A percentile compares a stretch with the other conserved stretches of the same genome.
Conservation (phyloP, 2,113 vertebrate genomes). For the Campylorhamphus procurvoides region DNA sequence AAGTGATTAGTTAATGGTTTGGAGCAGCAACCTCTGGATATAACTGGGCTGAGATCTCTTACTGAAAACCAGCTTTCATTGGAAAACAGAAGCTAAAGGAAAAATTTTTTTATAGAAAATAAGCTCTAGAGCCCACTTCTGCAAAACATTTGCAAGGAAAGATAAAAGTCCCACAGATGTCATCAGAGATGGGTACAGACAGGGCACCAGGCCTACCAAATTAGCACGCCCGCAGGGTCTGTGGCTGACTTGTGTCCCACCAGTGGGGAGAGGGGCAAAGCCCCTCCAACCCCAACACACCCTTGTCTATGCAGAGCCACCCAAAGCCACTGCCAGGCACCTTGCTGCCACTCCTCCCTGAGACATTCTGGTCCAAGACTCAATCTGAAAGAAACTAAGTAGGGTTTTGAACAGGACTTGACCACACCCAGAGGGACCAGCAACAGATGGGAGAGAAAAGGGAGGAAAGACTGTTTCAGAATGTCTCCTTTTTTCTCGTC, state of each 20-base stretch:
- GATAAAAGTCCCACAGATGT: neutral
- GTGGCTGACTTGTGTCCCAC: fast-evolving
- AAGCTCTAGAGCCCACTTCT: neutral
- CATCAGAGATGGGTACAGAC: neutral
- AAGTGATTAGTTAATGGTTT: neutral
- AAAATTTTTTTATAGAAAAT: neutral
- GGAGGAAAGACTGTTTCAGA: neutral
- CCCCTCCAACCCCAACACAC: neutral
- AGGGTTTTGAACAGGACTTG: neutral
- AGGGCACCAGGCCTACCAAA: neutral
- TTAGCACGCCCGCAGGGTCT: neutral
- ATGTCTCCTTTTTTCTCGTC: neutral
- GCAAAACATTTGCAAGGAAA: neutral
- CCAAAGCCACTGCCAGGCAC: neutral
- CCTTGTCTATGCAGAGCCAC: neutral
- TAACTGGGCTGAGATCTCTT: neutral
- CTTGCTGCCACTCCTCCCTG: neutral
- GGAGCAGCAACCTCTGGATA: neutral
- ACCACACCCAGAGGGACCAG: neutral
- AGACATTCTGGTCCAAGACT: neutral
- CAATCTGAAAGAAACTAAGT: neutral
- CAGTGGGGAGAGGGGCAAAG: neutral
- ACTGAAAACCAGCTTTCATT: neutral
- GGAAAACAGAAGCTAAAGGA: neutral
- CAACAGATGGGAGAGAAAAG: neutral